phyloP scores from a whole-genome alignment of 2,888 invertebrate species.

The Lomographa bimaculata region DNA sequence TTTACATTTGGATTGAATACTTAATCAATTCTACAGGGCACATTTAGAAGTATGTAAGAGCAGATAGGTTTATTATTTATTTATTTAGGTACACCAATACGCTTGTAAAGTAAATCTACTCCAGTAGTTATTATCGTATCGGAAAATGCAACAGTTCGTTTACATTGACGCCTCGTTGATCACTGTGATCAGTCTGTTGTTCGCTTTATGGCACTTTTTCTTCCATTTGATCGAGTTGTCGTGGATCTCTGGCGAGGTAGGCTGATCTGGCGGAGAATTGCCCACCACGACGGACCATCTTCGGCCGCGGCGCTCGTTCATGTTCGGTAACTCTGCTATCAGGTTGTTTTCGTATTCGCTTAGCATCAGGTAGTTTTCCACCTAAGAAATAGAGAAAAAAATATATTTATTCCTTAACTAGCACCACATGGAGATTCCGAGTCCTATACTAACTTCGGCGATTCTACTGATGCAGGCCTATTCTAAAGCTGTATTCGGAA shows the following conservation, averaged over 20 bases:
- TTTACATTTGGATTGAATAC: no score
- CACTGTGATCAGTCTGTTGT: constrained; percentile 89
- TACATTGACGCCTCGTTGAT: constrained; percentile 89
- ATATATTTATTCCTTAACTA: no score
- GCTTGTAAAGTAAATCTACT: no score
- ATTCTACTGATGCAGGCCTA: no score
- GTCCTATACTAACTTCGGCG: no score
- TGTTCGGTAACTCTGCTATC: constrained; percentile 89
- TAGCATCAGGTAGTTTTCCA: constrained; percentile 93
- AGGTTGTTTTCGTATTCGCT: constrained; percentile 94
- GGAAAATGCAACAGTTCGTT: constrained; percentile 29
- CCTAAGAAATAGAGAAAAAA: constrained; percentile 76
- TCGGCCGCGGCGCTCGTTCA: constrained; percentile 88
- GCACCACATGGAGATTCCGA: no score
- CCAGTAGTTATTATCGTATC: no score
- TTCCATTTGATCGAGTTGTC: constrained; percentile 70
- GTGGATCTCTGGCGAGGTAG: constrained; percentile 64
- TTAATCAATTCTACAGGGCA: no score
- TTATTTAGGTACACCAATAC: no score
- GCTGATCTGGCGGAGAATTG: constrained; percentile 60
- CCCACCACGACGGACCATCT: constrained; percentile 88
- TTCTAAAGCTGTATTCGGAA: no score
- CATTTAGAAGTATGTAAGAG: no score
- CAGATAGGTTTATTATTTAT: no score
- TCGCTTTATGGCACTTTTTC: constrained; percentile 81